Conservation (phyloP, 37 sponge, comb jelly and placozoan genomes). For the Cladorhizidae sp. region DNA sequence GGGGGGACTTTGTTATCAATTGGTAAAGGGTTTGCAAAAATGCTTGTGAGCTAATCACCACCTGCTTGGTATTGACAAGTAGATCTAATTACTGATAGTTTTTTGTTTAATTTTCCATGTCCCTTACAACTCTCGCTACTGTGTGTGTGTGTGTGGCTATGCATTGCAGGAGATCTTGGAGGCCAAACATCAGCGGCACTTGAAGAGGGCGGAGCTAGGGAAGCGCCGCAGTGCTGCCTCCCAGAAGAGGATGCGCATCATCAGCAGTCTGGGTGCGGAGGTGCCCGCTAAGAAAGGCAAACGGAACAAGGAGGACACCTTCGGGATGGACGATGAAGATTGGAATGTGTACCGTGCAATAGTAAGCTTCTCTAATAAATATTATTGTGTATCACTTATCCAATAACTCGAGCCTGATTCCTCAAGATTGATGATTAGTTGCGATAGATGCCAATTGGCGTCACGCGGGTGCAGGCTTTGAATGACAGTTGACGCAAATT, state of each 20-base stretch:
- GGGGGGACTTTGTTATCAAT: too few species aligned
- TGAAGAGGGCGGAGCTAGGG: constrained; percentile 68
- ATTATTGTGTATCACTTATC: too few species aligned
- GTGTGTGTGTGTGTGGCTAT: not conserved
- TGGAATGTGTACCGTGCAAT: constrained; percentile 89
- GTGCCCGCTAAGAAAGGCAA: constrained; percentile 46
- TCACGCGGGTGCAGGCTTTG: too few species aligned
- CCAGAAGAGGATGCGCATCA: constrained; percentile 91
- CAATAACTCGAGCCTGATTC: too few species aligned
- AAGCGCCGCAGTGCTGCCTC: constrained; percentile 90
- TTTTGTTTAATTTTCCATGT: too few species aligned
- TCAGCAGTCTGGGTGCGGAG: constrained; percentile 81
- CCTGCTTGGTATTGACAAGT: too few species aligned
- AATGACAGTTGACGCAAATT: too few species aligned
- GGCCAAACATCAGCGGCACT: constrained; percentile 53
- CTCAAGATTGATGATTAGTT: too few species aligned
- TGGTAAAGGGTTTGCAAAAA: too few species aligned
- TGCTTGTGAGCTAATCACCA: too few species aligned
- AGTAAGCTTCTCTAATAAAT: constrained; percentile 46
- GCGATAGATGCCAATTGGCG: too few species aligned
- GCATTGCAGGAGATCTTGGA: constrained; percentile 71
- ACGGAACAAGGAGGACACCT: constrained; percentile 82
- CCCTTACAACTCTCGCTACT: not conserved
- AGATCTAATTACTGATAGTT: too few species aligned
- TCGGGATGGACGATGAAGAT: constrained; percentile 92